A percentile compares a stretch with the other conserved stretches of the same genome.
These are phyloP conservation scores for Sander vitreus DNA, from an alignment of 2,113 vertebrate genomes.

Conservation along the genomic window DNA sequence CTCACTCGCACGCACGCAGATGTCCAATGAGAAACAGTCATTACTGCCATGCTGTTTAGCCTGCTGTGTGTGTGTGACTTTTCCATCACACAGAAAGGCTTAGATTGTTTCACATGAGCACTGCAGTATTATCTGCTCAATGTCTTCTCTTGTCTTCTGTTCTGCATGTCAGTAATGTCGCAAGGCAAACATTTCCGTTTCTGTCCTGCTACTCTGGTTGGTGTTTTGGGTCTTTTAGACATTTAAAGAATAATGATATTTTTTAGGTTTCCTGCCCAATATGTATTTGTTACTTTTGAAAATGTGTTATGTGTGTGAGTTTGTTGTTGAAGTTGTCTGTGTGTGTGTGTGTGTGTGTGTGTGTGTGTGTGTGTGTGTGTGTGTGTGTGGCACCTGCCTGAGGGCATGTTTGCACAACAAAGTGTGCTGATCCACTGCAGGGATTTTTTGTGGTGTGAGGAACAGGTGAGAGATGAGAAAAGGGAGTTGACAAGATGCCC, in stretches of 20 bases:
- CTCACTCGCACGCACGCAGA: background rate
- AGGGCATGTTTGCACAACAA: slow-evolving; percentile 68
- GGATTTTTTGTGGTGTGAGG: slow-evolving; percentile 60
- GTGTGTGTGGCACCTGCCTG: slow-evolving; percentile 53
- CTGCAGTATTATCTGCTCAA: slow-evolving; percentile 19
- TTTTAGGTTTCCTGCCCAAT: slow-evolving; percentile 14
- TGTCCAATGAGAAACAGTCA: slow-evolving; percentile 55
- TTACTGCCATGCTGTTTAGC: slow-evolving; percentile 56
- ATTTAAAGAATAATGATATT: slow-evolving; percentile 36
- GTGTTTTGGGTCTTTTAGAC: slow-evolving; percentile 19
- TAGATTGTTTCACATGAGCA: slow-evolving; percentile 25
- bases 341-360: slow-evolving; percentile 40
- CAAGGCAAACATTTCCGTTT: background rate
- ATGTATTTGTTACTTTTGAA: slow-evolving; percentile 42
- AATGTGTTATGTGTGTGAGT: slow-evolving; percentile 25
- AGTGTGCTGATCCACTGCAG: slow-evolving; percentile 61
- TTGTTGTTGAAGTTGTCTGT: too few relatives aligned
- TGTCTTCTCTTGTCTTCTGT: background rate
- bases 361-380: slow-evolving; percentile 24
- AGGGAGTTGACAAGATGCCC: slow-evolving; percentile 56
- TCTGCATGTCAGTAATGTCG: background rate
- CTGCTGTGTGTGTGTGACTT: slow-evolving; percentile 40
- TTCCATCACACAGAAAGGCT: slow-evolving; percentile 49
- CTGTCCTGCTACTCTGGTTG: slow-evolving; percentile 11
- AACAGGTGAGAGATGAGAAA: slow-evolving; percentile 71